A percentile compares a stretch with the other conserved stretches of the same genome.
Evolutionary conservation across 2,888 invertebrate species (phyloP).

Genomic region (Leptinotarsa haldemani): DNA sequence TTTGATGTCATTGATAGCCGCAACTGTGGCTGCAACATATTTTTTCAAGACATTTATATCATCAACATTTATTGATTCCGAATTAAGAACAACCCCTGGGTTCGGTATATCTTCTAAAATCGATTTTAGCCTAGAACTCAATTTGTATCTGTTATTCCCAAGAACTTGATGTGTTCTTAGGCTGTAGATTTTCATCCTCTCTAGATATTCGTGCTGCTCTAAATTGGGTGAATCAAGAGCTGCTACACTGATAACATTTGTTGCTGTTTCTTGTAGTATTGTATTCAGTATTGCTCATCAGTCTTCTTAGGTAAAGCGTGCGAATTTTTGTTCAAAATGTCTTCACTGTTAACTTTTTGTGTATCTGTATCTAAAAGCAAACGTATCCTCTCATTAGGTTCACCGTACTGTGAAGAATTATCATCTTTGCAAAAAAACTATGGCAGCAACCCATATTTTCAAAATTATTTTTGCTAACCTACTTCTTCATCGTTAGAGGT

Average conservation of each 20-base stretch:
- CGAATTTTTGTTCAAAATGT: conserved; percentile 72
- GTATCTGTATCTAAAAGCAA: conserved; percentile 82
- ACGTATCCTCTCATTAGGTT: conserved; percentile 81
- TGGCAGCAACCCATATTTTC: conserved; percentile 76
- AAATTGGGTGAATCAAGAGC: conserved; percentile 88
- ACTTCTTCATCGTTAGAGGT: conserved; percentile 23
- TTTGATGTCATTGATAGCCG: too few species aligned
- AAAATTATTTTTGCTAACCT: conserved; percentile 23
- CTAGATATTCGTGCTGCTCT: conserved; percentile 89
- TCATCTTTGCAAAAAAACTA: conserved; percentile 79
- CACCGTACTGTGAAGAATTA: conserved; percentile 73
- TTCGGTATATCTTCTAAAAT: conserved; percentile 80
- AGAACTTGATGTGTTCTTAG: conserved; percentile 69
- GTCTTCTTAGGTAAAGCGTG: conserved; percentile 80
- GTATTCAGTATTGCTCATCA: conserved; percentile 90
- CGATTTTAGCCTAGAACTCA: conserved; percentile 65
- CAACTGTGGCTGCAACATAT: too few species aligned
- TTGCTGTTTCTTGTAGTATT: conserved; percentile 90
- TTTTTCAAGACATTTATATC: conserved; percentile 79
- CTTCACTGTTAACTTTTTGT: conserved; percentile 69
- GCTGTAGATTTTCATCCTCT: conserved; percentile 80
- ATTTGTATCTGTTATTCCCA: conserved; percentile 62
- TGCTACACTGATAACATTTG: conserved; percentile 94
- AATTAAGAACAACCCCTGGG: conserved; percentile 76
- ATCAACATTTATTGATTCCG: conserved; percentile 71